A percentile compares a stretch with the other conserved stretches of the same genome.
phyloP scores from a whole-genome alignment of 2,797 vertebrate species.

The Pseudochirops corinnae region DNA sequence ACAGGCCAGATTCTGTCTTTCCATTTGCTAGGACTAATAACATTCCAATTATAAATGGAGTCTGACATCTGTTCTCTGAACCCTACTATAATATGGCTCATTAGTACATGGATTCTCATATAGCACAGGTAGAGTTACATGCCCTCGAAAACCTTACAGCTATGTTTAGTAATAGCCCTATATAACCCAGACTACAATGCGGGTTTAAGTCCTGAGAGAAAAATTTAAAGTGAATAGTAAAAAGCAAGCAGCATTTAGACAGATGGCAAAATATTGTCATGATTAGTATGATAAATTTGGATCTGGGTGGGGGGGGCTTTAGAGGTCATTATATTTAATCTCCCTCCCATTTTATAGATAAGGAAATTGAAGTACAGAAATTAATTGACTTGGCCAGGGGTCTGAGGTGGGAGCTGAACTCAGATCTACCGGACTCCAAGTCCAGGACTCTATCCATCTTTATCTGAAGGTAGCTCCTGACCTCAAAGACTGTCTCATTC shows the following conservation, averaged over 20 bases:
- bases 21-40: background rate
- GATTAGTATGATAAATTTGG: background rate
- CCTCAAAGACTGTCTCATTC: conserved; percentile 59
- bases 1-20: background rate
- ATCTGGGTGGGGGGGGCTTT: background rate
- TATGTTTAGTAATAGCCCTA: background rate
- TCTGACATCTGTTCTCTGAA: background rate
- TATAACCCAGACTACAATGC: background rate
- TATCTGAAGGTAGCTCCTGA: conserved; percentile 26
- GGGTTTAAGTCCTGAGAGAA: background rate
- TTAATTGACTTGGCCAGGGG: background rate
- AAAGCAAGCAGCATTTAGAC: background rate
- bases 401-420: background rate
- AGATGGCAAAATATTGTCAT: background rate
- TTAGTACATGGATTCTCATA: background rate
- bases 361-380: conserved; percentile 16
- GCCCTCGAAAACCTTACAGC: background rate
- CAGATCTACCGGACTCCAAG: background rate
- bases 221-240: background rate
- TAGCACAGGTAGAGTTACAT: background rate
- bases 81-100: background rate
- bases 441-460: background rate
- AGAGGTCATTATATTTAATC: background rate
- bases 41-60: conserved; percentile 1
- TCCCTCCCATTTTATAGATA: conserved; percentile 5